phyloP scores from a whole-genome alignment of 2,113 vertebrate species.

The Tretioscincus oriximinensis region DNA sequence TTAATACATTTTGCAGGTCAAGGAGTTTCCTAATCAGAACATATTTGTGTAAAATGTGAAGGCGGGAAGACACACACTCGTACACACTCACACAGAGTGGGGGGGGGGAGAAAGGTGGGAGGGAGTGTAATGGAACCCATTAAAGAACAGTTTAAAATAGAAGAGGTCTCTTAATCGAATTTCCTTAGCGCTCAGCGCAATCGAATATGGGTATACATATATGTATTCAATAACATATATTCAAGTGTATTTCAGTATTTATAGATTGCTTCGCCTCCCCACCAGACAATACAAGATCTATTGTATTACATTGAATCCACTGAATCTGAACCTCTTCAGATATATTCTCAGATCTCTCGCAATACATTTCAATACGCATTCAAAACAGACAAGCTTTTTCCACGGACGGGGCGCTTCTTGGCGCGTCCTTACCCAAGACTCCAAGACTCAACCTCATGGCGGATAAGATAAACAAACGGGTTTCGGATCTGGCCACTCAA shows the following conservation, averaged over 20 bases:
- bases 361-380: too few species aligned
- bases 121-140: background rate
- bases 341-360: too few species aligned
- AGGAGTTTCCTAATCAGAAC: background rate
- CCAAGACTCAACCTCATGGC: slow-evolving; percentile 45
- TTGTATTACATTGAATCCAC: too few species aligned
- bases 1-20: background rate
- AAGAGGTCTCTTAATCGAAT: background rate
- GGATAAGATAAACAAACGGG: slow-evolving; percentile 46
- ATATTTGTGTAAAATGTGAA: background rate
- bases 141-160: slow-evolving; percentile 32
- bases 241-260: too few species aligned
- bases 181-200: too few species aligned
- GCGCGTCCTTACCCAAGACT: slow-evolving; percentile 63
- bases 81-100: background rate
- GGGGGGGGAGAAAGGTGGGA: background rate
- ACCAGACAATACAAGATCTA: too few species aligned
- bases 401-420: background rate
- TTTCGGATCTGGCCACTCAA: slow-evolving; percentile 42
- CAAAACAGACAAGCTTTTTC: background rate
- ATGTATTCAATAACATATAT: too few species aligned
- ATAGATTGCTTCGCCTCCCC: too few species aligned
- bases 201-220: slow-evolving; percentile 3
- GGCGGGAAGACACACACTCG: background rate
- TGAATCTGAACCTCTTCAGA: too few species aligned